Evolutionary conservation across 2,797 vertebrate species (phyloP), one percentile per base, ranked within the genome.

Genomic region (Harpagifer antarcticus): DNA sequence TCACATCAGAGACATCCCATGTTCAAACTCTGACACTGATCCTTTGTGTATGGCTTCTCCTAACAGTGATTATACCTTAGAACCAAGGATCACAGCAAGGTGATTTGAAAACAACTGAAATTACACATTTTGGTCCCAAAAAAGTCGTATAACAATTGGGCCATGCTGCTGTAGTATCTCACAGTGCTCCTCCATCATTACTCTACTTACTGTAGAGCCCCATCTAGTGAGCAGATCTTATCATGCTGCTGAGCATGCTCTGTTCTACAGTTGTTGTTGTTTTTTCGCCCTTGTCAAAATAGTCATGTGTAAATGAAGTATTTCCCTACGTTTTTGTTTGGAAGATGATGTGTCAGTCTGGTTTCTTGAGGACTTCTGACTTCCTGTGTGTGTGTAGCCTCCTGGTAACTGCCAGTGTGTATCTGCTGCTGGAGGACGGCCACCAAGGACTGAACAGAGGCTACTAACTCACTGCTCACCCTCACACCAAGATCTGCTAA

Each of bases 361-460:
- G 50, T 49, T 60, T 81, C 76, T 61, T 20, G 69, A 44, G 37
- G 61, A 68, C 3, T 23, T 74, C 16, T 50, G 55, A 42, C 44
- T 42, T 78, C 54, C 19, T 57, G 70, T 40, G 54, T 13, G 15
- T 81, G 63, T 54, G 19, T 17, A 15, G 54, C 52, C 15, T 79
- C 68, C 49, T 59, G 77, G 7, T 33, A 69, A 67, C 70, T 48
- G 44, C 77, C 85, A 66, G 60, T 49, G 52, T 88, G 72, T 2
- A 89, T 71, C 79, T 94, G 94, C 23, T 92, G 90, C 65, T 91
- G 92, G 68, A 92, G 84, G 69, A 90, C 90, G 20, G 65, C 40
- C 82, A 92, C 82, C 55, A 92, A 84, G 57, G 94, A 90, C 56
- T 94, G 93, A 72, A 91, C 89, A 50, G 94, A 92, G 6, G 79